Conservation (phyloP, 2,888 invertebrate genomes). For the Myathropa florea region DNA sequence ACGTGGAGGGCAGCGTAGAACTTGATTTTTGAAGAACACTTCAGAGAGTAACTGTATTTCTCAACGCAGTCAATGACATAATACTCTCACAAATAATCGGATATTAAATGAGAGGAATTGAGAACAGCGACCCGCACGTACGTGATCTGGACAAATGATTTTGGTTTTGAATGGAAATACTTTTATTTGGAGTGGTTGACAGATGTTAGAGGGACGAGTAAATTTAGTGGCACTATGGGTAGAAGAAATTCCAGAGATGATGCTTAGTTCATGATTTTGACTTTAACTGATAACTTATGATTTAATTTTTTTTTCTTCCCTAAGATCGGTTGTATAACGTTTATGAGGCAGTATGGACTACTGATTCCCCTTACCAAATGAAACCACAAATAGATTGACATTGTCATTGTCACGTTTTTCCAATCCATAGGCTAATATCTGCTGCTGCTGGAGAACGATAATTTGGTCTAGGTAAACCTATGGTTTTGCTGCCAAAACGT, state of each 20-base stretch:
- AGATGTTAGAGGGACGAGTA: neutral
- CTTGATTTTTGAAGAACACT: conserved; percentile 32
- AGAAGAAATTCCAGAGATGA: neutral
- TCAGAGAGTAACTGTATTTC: conserved; percentile 3
- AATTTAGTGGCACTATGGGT: neutral
- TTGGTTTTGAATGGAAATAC: neutral
- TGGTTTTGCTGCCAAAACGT: too few species aligned
- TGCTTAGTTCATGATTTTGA: neutral
- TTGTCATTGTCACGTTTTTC: too few species aligned
- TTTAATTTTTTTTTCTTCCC: neutral
- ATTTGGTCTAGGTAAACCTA: too few species aligned
- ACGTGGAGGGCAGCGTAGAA: conserved; percentile 3
- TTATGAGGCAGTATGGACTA: neutral
- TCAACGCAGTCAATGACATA: conserved; percentile 33
- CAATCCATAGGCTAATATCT: too few species aligned
- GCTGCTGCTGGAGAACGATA: too few species aligned
- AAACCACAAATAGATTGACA: too few species aligned
- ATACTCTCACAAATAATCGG: conserved; percentile 28
- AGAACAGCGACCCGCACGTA: neutral
- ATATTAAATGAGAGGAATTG: conserved; percentile 11
- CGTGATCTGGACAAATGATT: neutral
- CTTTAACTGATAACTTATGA: too few species aligned
- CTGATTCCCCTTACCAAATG: neutral
- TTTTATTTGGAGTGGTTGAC: neutral
- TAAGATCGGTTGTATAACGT: neutral